A percentile compares a stretch with the other conserved stretches of the same genome.
These are phyloP conservation scores for Agrotis ipsilon DNA, from an alignment of 2,888 invertebrate genomes.

Conservation along the genomic window DNA sequence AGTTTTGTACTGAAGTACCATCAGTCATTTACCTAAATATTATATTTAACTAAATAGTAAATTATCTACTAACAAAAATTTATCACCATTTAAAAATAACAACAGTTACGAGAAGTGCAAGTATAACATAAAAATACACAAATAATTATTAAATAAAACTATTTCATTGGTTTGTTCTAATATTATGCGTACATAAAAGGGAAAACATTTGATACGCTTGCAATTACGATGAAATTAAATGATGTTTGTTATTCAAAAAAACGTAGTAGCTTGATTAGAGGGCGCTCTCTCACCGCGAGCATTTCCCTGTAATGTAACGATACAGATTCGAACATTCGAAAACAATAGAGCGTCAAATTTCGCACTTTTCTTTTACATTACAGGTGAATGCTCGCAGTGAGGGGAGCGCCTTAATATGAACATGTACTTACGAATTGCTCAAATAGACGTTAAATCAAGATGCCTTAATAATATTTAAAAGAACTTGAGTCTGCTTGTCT, in stretches of 20 bases:
- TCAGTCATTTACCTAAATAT: neutral
- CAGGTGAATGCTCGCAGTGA: too few relatives aligned
- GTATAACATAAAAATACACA: constrained; percentile 9
- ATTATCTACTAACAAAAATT: neutral
- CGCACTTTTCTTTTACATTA: too few relatives aligned
- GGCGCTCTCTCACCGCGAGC: too few relatives aligned
- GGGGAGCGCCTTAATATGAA: too few relatives aligned
- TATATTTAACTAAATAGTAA: neutral
- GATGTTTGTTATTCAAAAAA: too few relatives aligned
- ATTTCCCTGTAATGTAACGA: too few relatives aligned
- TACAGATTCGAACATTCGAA: too few relatives aligned
- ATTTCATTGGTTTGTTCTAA: constrained; percentile 15
- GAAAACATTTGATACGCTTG: constrained; percentile 23
- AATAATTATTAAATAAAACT: constrained; percentile 15
- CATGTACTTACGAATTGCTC: too few relatives aligned
- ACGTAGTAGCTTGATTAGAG: too few relatives aligned
- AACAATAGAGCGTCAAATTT: too few relatives aligned
- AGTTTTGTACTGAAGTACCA: neutral
- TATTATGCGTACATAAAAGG: neutral
- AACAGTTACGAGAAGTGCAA: constrained; percentile 6
- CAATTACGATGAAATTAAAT: too few relatives aligned
- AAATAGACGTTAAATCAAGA: too few relatives aligned
- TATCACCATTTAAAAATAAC: neutral
- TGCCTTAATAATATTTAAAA: neutral
- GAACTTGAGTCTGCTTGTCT: neutral